phyloP scores from a whole-genome alignment of 2,888 invertebrate genomes.

The Agonum fuliginosum region DNA sequence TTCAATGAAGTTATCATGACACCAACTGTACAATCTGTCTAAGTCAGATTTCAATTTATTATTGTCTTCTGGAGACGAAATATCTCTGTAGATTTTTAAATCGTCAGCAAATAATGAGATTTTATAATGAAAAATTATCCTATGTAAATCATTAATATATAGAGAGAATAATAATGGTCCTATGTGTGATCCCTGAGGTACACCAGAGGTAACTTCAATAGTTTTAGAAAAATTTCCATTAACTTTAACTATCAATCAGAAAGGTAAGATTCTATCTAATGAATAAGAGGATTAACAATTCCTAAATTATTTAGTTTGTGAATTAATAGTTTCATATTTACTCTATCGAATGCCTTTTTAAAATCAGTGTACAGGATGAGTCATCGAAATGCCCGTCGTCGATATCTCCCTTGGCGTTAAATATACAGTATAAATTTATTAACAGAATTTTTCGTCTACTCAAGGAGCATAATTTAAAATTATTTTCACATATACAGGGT shows the following conservation, averaged over 20 bases:
- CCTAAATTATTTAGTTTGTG: not conserved
- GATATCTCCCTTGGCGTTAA: no score
- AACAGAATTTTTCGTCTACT: no score
- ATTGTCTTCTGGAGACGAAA: not conserved
- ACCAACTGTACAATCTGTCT: not conserved
- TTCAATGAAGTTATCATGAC: not conserved
- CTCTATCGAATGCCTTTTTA: not conserved
- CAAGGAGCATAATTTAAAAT: no score
- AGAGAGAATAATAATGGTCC: not conserved
- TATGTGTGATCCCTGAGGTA: not conserved
- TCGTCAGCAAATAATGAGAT: not conserved
- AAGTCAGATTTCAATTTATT: not conserved
- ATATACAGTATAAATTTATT: no score
- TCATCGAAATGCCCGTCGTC: no score
- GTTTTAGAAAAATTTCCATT: not conserved
- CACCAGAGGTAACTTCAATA: not conserved
- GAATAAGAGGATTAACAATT: not conserved
- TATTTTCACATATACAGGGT: no score
- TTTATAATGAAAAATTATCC: not conserved
- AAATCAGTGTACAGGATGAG: not conserved
- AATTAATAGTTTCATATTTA: not conserved
- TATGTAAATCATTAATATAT: not conserved
- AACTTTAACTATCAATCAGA: not conserved
- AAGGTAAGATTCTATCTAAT: not conserved
- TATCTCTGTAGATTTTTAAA: not conserved